Evolutionary conservation across 2,888 invertebrate species (phyloP), one percentile per base, ranked within the genome.

Genomic region (Lycia hirtaria): DNA sequence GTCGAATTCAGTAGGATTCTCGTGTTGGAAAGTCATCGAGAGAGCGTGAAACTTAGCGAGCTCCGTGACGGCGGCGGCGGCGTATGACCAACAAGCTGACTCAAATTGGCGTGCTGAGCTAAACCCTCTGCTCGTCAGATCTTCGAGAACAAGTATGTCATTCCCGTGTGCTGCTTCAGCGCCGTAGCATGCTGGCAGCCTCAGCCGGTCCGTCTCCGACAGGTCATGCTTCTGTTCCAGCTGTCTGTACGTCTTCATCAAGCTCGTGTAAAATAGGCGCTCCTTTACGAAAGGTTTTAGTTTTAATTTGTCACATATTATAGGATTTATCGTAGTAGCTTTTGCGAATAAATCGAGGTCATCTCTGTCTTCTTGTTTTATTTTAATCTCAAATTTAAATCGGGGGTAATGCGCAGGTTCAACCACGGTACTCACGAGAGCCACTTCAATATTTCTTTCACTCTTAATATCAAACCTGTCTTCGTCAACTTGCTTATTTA

Each of bases 41-140:
- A 51, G 30, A 0, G 50, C 50, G 33, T 51, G 50, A 17, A 51
- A 26, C 14, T 51, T 51, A 7, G 50, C 50, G 2, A 41, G 41
- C 17, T 51, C 50, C 6, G 50, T 43, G 24, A 51, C 3, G 4
- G 50, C 32, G 1, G 50, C 41, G 4, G 33, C 41, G 2, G 50
- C 50, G 24, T 51, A 51, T 7, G 22, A n/a, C 41, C 41, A 51
- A 17, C 24, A 10, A 7, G 43, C 33, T 1, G 41, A 17, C 17
- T 41, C 6, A 12, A 41, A 15, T 3, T 41, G 41, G n/a, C 33
- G 12, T 0, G 28, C 14, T 7, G 5, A 10, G 1, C 9, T n/a
- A 15, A 33, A 51, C 15, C 50, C 50, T 24, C 4, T 15, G 15
- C 17, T 17, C 10, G 15, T 7, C 1, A 51, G 24, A n/a, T 51